Evolutionary conservation across 1,140 invertebrate species (phyloP).

Genomic region (Pseudomyrmex sp.): DNA sequence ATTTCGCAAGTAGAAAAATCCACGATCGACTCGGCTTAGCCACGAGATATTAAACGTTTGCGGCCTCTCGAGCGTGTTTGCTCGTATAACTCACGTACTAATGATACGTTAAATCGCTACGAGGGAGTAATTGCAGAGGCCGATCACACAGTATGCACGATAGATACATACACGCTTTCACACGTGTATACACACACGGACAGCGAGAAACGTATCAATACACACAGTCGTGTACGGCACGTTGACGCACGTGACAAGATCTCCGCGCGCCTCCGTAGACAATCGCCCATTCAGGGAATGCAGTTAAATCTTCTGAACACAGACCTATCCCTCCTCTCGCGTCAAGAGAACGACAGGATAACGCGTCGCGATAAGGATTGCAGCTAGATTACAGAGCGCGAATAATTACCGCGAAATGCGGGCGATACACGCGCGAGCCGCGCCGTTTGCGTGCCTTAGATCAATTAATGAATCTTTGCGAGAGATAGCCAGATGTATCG

Average conservation of each 20-base stretch:
- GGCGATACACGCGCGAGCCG: neutral
- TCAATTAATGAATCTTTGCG: constrained; percentile 9
- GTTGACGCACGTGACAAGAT: constrained; percentile 47
- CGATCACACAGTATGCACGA: constrained; percentile 60
- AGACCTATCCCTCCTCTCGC: neutral
- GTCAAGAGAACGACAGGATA: constrained; percentile 18
- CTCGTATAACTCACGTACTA: constrained; percentile 70
- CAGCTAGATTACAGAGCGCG: constrained; percentile 2
- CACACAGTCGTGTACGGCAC: neutral
- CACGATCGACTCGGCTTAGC: neutral
- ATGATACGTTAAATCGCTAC: constrained; percentile 74
- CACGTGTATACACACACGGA: neutral
- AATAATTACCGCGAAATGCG: constrained; percentile 40
- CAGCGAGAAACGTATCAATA: neutral
- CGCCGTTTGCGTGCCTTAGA: neutral
- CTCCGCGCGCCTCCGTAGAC: constrained; percentile 32
- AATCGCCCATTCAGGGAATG: constrained; percentile 42
- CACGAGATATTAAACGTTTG: constrained; percentile 58
- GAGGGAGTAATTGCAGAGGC: constrained; percentile 71
- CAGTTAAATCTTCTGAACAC: constrained; percentile 24
- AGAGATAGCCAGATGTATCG: neutral
- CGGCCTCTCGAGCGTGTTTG: constrained; percentile 67
- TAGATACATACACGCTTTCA: constrained; percentile 37
- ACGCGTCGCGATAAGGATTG: constrained; percentile 28
- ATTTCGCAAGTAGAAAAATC: constrained; percentile 42